Conservation (phyloP, 2,113 vertebrate species). For the Anguilla japonica region DNA sequence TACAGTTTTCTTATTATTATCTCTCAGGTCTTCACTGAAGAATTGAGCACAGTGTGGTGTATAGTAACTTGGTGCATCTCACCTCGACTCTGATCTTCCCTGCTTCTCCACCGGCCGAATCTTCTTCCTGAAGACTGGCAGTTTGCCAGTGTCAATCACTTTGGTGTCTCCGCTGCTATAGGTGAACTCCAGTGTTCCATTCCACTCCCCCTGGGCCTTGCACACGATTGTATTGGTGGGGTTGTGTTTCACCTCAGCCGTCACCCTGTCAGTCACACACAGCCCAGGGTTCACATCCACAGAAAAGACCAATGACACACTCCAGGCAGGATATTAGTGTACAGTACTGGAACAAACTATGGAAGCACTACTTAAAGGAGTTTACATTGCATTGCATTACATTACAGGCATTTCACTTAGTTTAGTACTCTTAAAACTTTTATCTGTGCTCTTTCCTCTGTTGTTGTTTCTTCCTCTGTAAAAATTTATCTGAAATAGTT, state of each 20-base stretch:
- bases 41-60: background rate
- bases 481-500: too few relatives aligned
- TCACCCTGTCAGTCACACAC: slow-evolving; percentile 73
- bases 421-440: too few relatives aligned
- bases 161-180: slow-evolving; percentile 92
- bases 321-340: background rate
- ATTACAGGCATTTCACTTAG: too few relatives aligned
- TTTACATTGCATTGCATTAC: too few relatives aligned
- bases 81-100: slow-evolving; percentile 86
- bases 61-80: slow-evolving; percentile 4
- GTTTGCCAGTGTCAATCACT: slow-evolving; percentile 82
- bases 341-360: too few relatives aligned
- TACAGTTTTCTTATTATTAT: background rate
- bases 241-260: slow-evolving; percentile 90
- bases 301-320: background rate
- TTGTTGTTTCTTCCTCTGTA: too few relatives aligned
- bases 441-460: too few relatives aligned
- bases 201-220: slow-evolving; percentile 95
- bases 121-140: slow-evolving; percentile 82
- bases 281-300: background rate
- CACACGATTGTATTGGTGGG: slow-evolving; percentile 87
- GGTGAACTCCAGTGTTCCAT: slow-evolving; percentile 88
- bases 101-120: slow-evolving; percentile 82
- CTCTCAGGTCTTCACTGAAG: background rate
- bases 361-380: too few relatives aligned